These are phyloP conservation scores for Bathynomus jamesi DNA, from an alignment of 1,140 invertebrate genomes.

Conservation along the genomic window DNA sequence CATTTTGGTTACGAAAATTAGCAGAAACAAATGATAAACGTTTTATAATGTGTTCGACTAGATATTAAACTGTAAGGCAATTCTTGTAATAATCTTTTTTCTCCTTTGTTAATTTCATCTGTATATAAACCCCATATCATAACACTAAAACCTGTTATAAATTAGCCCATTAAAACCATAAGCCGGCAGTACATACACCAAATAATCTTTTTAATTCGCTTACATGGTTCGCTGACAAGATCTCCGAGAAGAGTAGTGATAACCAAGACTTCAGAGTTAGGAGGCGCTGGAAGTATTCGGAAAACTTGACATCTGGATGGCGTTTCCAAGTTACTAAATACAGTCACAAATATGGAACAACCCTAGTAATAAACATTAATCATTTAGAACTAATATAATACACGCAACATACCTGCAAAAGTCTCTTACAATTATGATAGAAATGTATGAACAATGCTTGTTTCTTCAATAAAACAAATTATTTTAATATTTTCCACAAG, in stretches of 20 bases:
- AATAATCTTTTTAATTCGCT: too few relatives aligned
- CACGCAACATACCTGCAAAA: neutral
- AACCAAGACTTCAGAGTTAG: constrained; percentile 13
- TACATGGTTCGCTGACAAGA: constrained; percentile 25
- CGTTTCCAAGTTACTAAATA: constrained; percentile 79
- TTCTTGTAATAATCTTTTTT: neutral
- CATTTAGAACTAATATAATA: neutral
- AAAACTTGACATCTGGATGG: constrained; percentile 71
- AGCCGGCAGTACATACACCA: too few relatives aligned
- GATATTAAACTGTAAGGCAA: neutral
- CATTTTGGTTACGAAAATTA: neutral
- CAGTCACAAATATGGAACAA: constrained; percentile 74
- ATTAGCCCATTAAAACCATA: too few relatives aligned
- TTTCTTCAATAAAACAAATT: too few relatives aligned
- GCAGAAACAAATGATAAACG: neutral
- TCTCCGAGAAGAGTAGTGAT: constrained; percentile 18
- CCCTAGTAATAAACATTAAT: constrained; percentile 47
- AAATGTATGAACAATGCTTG: too few relatives aligned
- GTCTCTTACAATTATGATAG: neutral
- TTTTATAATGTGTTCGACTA: neutral
- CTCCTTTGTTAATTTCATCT: too few relatives aligned
- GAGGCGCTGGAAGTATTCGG: constrained; percentile 46
- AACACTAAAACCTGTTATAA: too few relatives aligned
- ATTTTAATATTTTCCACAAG: too few relatives aligned
- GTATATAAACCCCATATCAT: neutral